Base-by-base conservation (phyloP, 2,888 invertebrate species). In the Xanthorhoe spadicearia region DNA sequence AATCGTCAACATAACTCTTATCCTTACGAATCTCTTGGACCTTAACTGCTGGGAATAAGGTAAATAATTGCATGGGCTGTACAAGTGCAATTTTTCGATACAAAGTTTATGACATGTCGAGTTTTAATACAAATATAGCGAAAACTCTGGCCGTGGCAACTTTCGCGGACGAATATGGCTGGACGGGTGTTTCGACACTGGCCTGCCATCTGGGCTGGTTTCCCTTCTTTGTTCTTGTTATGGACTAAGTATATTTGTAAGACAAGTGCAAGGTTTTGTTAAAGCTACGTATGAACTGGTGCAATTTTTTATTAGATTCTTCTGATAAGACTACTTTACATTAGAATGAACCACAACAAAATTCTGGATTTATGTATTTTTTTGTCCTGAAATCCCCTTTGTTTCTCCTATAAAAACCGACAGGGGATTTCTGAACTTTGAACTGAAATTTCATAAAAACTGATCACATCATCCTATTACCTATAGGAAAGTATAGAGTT, bases 121-220 rank as follows among this genome's bases (percentile, higher is more conserved):
- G 72, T 74, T 77, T 81, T 78, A 81, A 82, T 81, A 83, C 82
- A 83, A 83, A 83, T 87, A 84, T 77, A 87, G 83, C 82, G 84
- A 83, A 86, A 83, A 83, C 83, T 84, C 77, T 82, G 75, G 51
- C 81, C 79, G 80, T 69, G 59, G 69, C 87, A 83, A 88, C 90
- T 90, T 91, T 91, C 90, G 84, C 87, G 76, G 74, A 81, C 88
- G 72, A 83, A 89, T 88, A 90, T 84, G 89, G 90, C 61, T 77
- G 74, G 75, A 74, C 83, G 76, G 77, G 86, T 86, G 77, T 86
- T 86, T 84, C 83, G 79, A 82, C 83, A 87, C 76, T 70, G 72
- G 72, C 65, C 60, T 66, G 59, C 65, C 69, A 66, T 61, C 78
- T 77, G 77, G 78, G 72, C 52, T 74, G 38, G 65, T 60, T 66